Conservation (phyloP, 2,797 vertebrate species). For the Anniella stebbinsi region DNA sequence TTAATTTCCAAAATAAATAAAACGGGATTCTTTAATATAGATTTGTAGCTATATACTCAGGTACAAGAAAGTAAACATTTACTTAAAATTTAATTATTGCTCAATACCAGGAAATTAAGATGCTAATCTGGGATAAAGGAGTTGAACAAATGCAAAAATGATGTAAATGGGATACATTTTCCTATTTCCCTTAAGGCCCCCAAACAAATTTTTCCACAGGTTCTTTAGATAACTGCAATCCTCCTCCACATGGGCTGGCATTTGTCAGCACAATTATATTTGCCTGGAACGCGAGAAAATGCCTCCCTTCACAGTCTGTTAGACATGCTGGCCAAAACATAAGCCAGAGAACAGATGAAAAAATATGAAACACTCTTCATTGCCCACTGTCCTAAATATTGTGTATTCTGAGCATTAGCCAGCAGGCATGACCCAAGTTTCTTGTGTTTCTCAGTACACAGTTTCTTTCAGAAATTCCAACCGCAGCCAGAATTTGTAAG, state of each 20-base stretch:
- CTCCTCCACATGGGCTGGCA: background rate
- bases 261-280: conserved; percentile 6
- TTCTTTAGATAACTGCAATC: accelerated
- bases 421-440: accelerated
- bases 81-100: background rate
- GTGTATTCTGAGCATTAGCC: background rate
- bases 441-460: too few relatives aligned
- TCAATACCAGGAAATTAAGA: background rate
- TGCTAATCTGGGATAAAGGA: background rate
- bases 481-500: background rate
- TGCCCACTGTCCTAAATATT: conserved; percentile 17
- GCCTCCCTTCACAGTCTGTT: background rate
- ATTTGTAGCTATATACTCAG: background rate
- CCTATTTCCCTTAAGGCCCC: background rate
- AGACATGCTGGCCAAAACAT: background rate
- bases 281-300: accelerated
- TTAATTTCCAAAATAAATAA: background rate
- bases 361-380: accelerated
- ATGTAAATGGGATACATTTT: background rate
- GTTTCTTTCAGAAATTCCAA: background rate
- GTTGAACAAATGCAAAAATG: background rate
- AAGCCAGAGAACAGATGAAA: background rate
- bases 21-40: background rate
- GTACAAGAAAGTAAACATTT: background rate
- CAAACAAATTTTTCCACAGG: background rate